These are phyloP conservation scores for Troides oblongomaculatus DNA, from an alignment of 2,888 invertebrate genomes.

Conservation along the genomic window DNA sequence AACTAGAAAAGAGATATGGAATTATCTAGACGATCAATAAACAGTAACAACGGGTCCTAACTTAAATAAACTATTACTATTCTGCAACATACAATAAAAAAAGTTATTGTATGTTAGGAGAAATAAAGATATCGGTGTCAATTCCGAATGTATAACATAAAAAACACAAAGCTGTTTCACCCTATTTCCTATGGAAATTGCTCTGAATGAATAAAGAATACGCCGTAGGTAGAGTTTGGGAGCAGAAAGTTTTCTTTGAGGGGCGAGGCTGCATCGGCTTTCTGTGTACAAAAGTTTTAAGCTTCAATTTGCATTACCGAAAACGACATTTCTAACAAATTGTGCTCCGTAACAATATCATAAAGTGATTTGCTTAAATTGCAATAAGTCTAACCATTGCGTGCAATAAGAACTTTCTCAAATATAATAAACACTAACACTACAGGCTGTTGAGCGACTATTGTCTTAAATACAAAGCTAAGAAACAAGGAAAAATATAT, in stretches of 20 bases:
- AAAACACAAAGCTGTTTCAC: slow-evolving; percentile 61
- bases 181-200: slow-evolving; percentile 64
- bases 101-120: neutral
- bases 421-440: too few species aligned
- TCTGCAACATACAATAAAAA: neutral
- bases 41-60: too few species aligned
- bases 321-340: slow-evolving; percentile 32
- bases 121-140: slow-evolving; percentile 52
- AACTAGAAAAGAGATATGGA: too few species aligned
- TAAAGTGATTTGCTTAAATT: neutral
- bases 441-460: too few species aligned
- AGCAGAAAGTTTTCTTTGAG: slow-evolving; percentile 41
- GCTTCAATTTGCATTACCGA: slow-evolving; percentile 49
- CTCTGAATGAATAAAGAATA: slow-evolving; percentile 64
- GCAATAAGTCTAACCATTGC: too few species aligned
- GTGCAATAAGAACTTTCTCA: too few species aligned
- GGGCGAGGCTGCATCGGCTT: slow-evolving; percentile 41
- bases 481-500: too few species aligned
- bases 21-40: too few species aligned
- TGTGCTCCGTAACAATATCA: slow-evolving; percentile 7
- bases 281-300: slow-evolving; percentile 45
- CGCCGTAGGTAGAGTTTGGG: slow-evolving; percentile 42
- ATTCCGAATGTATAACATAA: slow-evolving; percentile 55
- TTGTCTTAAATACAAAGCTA: too few species aligned
- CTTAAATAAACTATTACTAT: too few species aligned